phyloP scores from a whole-genome alignment of 1,140 invertebrate genomes.

The Thaumatotibia leucotreta region DNA sequence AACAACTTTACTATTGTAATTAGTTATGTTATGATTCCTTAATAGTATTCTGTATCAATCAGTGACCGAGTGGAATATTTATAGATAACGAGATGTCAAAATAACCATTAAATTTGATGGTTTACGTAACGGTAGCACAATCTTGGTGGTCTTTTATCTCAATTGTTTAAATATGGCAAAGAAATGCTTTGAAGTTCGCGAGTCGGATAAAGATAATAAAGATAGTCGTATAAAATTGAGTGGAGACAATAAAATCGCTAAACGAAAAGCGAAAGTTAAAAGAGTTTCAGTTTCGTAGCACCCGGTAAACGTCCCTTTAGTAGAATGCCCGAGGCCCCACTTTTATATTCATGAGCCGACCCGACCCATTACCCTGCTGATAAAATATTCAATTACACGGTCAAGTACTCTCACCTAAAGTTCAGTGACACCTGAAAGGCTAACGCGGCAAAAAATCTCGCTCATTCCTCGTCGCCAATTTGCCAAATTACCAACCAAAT shows the following conservation, averaged over 20 bases:
- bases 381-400: constrained; percentile 54
- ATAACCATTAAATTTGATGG: not conserved
- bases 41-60: not conserved
- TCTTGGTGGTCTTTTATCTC: not conserved
- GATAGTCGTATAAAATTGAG: not conserved
- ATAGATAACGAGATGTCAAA: not conserved
- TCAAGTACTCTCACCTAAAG: constrained; percentile 39
- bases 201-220: not conserved
- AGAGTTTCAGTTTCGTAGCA: constrained; percentile 17
- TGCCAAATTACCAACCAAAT: constrained; percentile 45
- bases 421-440: constrained; percentile 39
- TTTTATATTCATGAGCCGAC: constrained; percentile 42
- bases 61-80: not conserved
- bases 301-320: constrained; percentile 6
- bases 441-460: constrained; percentile 29
- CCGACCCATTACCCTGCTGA: constrained; percentile 24
- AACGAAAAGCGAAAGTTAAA: constrained; percentile 18
- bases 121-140: not conserved
- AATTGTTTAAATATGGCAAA: not conserved
- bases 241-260: not conserved
- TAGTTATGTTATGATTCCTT: not conserved
- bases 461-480: constrained; percentile 21
- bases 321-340: constrained; percentile 15
- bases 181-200: not conserved
- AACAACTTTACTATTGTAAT: not conserved